Percentiles rank a stretch among this genome's conserved stretches.
Evolutionary conservation across 2,113 vertebrate genomes (phyloP).

Genomic region (Nansenia antarctica): DNA sequence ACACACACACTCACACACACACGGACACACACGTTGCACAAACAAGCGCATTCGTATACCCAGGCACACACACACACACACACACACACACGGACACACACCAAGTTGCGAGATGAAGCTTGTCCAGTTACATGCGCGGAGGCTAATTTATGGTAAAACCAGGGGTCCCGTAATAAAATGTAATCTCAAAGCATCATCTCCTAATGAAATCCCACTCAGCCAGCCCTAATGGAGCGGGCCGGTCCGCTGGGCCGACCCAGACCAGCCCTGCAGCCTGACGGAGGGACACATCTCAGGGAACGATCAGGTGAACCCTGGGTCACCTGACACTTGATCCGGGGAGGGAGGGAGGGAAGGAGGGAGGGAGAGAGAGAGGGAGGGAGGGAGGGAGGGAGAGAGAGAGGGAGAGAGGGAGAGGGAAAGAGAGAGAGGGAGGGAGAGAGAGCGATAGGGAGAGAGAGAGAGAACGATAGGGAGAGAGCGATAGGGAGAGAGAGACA

Average conservation of each 20-base stretch:
- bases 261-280: constrained; percentile 54
- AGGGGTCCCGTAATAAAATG: constrained; percentile 50
- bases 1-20: too few species aligned
- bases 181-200: constrained; percentile 52
- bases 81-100: background rate
- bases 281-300: constrained; percentile 55
- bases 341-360: background rate
- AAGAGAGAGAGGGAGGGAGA: background rate
- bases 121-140: constrained; percentile 1
- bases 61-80: too few species aligned
- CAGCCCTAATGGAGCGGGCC: constrained; percentile 63
- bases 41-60: too few species aligned
- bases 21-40: too few species aligned
- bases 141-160: too few species aligned
- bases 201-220: constrained; percentile 71
- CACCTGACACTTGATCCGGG: constrained; percentile 48
- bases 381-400: background rate
- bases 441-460: too few species aligned
- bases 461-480: background rate
- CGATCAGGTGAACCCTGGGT: constrained; percentile 57
- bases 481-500: background rate
- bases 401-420: background rate
- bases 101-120: background rate
- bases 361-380: background rate
- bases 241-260: constrained; percentile 65